phyloP scores from a whole-genome alignment of 2,888 invertebrate species.

The Cephus rjabovi region DNA sequence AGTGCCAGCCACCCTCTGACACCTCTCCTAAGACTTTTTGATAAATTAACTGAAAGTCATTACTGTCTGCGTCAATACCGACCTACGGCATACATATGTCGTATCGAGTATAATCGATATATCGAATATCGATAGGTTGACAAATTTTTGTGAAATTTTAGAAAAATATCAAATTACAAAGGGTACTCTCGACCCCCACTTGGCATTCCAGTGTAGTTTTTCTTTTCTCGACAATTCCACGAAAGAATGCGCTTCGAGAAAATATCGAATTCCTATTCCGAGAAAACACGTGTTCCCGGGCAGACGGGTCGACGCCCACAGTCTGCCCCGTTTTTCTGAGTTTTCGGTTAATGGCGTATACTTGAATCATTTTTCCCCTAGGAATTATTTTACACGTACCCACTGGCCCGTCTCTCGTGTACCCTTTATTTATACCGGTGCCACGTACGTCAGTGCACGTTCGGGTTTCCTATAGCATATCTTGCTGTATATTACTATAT shows the following conservation, averaged over 20 bases:
- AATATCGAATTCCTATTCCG: neutral
- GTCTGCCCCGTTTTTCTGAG: neutral
- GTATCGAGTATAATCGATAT: neutral
- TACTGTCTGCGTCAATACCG: neutral
- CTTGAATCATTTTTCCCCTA: neutral
- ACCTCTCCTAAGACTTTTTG: neutral
- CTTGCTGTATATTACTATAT: no score
- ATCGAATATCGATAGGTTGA: neutral
- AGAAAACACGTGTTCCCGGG: neutral
- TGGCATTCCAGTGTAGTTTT: neutral
- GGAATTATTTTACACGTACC: no score
- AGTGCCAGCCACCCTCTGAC: neutral
- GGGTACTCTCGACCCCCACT: neutral
- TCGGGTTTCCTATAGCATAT: no score
- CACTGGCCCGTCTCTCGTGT: no score
- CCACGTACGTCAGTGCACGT: no score
- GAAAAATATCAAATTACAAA: neutral
- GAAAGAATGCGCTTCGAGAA: neutral
- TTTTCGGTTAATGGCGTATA: neutral
- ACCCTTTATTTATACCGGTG: no score
- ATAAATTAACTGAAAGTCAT: neutral
- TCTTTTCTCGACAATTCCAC: neutral
- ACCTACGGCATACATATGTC: neutral
- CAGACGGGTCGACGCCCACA: neutral
- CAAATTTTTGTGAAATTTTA: neutral